phyloP scores from a whole-genome alignment of 2,888 invertebrate genomes.

The Chalcis sispes region DNA sequence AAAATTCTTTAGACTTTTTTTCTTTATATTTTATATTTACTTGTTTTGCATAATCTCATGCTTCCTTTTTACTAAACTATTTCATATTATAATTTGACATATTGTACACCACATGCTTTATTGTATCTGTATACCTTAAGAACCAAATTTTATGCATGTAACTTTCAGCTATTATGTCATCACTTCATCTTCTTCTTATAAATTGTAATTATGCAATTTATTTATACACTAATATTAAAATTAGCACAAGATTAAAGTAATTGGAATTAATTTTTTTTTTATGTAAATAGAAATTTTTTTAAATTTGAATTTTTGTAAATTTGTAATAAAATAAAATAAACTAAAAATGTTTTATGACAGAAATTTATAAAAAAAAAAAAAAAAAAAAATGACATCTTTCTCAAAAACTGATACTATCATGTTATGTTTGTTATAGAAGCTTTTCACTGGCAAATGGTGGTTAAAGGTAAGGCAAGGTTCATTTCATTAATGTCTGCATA shows the following conservation, averaged over 20 bases:
- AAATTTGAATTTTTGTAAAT: neutral
- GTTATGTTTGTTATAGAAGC: conserved; percentile 79
- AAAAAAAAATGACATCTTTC: conserved; percentile 1
- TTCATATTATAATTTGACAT: neutral
- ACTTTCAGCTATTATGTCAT: neutral
- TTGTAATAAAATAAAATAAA: neutral
- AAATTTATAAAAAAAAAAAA: conserved; percentile 20
- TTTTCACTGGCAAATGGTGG: conserved; percentile 81
- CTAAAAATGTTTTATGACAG: neutral
- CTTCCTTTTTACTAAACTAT: conserved; percentile 36
- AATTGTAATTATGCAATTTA: neutral
- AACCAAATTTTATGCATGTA: conserved; percentile 45
- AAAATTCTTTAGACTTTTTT: conserved; percentile 3
- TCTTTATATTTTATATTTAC: conserved; percentile 12
- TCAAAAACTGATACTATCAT: conserved; percentile 59
- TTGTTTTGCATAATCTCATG: conserved; percentile 35
- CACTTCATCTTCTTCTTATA: neutral
- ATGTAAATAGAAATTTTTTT: conserved; percentile 7
- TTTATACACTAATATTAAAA: neutral
- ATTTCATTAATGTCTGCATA: conserved; percentile 42
- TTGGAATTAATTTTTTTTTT: neutral
- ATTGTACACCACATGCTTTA: conserved; percentile 3
- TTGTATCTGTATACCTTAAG: conserved; percentile 44
- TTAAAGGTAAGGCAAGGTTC: conserved; percentile 79
- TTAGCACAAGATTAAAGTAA: neutral